Conservation (phyloP, 2,888 invertebrate species). For the Drosophila pseudotakahashii region DNA sequence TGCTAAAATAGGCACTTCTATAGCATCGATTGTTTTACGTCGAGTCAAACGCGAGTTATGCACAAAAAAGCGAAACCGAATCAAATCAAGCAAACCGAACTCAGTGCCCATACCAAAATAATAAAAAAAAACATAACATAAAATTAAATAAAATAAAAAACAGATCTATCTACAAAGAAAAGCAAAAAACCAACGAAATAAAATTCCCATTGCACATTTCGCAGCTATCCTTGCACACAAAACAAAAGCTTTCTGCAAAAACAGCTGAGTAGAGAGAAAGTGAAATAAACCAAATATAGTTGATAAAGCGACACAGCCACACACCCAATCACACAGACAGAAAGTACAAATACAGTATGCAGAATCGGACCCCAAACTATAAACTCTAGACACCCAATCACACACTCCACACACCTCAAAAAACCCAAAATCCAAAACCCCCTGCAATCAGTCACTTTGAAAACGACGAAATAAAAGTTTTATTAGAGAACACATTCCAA, state of each 20-base stretch:
- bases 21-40: slow-evolving; percentile 82
- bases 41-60: slow-evolving; percentile 46
- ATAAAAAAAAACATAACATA: slow-evolving; percentile 14
- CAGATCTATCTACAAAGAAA: slow-evolving; percentile 28
- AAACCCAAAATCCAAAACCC: neutral
- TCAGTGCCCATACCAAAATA: slow-evolving; percentile 45
- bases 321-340: slow-evolving; percentile 46
- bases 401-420: slow-evolving; percentile 11
- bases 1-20: slow-evolving; percentile 85
- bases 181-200: slow-evolving; percentile 19
- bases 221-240: slow-evolving; percentile 24
- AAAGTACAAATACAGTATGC: slow-evolving; percentile 73
- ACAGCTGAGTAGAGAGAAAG: slow-evolving; percentile 23
- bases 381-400: slow-evolving; percentile 14
- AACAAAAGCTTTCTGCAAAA: slow-evolving; percentile 31
- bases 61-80: slow-evolving; percentile 36
- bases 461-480: slow-evolving; percentile 53
- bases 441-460: slow-evolving; percentile 32
- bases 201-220: slow-evolving; percentile 30
- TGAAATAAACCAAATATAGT: slow-evolving; percentile 77
- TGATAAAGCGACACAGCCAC: slow-evolving; percentile 54
- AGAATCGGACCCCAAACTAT: slow-evolving; percentile 34
- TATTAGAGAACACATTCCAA: slow-evolving; percentile 78
- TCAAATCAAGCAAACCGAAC: slow-evolving; percentile 39
- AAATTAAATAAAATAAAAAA: slow-evolving; percentile 29